Base-by-base conservation (phyloP, 2,113 vertebrate genomes). In the Oreochromis aureus region DNA sequence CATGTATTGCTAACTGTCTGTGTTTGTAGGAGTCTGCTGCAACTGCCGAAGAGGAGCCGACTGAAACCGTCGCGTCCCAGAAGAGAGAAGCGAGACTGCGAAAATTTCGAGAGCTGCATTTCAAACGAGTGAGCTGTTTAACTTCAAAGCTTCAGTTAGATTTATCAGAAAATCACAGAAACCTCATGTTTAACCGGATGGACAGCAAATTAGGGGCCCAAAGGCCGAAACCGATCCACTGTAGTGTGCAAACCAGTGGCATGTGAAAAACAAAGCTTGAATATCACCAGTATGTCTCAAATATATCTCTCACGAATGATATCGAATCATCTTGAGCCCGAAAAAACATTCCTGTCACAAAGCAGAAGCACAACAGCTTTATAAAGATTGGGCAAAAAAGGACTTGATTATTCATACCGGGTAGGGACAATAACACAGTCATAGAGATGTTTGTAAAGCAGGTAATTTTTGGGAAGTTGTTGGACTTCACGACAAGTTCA, bases 31-130 rank as follows among this genome's bases (percentile, higher is more conserved):
- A 5, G 32, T 66, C 85, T 73, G 81, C 7, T 30, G 3, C 91
- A 18, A 80, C 51, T 7, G 11, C 39, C 0, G 93, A 88, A 5
- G 95, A 94, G 13, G 93, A 95, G 32, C 8, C 61, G 3, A 34
- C 79, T 1, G 95, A 95, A 41, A 54, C 69, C 4, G 4, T 39
- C 3, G 89, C 94, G 1, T 96, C 95, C 10, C 92, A 96, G 90
- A 97, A 98, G 87, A 97, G 98, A 89, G 98, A 98, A 84, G 97
- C 95, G 15, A 96, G 97, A 24, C 95, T 99, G 18, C 95, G 98
- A 3, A 98, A 97, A 80, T 98, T 99, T 91, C 92, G 98, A 22
- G 98, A 99, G 92, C 95, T 99, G 2, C 98, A 99, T 87, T 93
- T 99, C 84, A 98, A 97, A 93, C 96, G 98, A 95, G 98, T 99